Percentiles rank a stretch among this genome's conserved stretches.
Conservation (phyloP, 2,888 invertebrate genomes). For the Hydrotaea cyrtoneurina region DNA sequence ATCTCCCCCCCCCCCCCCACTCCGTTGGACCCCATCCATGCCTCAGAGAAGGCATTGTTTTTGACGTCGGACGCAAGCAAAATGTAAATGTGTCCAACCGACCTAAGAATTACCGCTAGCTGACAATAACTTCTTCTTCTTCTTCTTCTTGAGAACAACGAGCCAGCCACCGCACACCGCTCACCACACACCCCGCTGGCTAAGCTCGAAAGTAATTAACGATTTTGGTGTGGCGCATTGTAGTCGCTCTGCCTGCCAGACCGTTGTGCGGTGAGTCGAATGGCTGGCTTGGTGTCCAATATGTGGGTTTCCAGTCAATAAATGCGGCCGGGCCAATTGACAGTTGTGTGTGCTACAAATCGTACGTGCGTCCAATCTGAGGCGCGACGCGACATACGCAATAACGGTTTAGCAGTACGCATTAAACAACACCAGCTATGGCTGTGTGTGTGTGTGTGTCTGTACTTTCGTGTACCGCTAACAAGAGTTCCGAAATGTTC, state of each 20-base stretch:
- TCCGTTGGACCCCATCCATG: too few relatives aligned
- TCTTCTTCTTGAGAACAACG: too few relatives aligned
- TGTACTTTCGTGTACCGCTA: neutral
- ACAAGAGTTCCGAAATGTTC: neutral
- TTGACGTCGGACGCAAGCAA: neutral
- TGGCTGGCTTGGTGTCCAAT: constrained; percentile 9
- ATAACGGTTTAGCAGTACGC: neutral
- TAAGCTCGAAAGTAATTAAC: constrained; percentile 21
- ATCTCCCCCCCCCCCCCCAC: neutral
- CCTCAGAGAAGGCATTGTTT: neutral
- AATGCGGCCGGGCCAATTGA: constrained; percentile 54
- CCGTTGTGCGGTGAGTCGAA: neutral
- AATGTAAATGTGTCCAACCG: neutral
- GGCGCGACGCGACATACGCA: neutral
- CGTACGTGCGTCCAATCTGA: neutral
- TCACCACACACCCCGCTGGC: neutral
- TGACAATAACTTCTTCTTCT: constrained; percentile 1
- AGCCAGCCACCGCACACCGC: neutral
- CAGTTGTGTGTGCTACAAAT: constrained; percentile 56
- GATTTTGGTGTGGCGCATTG: neutral
- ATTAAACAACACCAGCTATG: neutral
- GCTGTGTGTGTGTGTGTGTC: neutral
- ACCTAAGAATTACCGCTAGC: constrained; percentile 23
- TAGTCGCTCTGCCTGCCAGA: neutral
- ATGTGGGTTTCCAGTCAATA: constrained; percentile 7